These are phyloP conservation scores for Corythornis madagascariensis DNA, from an alignment of 2,113 vertebrate species.

Conservation along the genomic window DNA sequence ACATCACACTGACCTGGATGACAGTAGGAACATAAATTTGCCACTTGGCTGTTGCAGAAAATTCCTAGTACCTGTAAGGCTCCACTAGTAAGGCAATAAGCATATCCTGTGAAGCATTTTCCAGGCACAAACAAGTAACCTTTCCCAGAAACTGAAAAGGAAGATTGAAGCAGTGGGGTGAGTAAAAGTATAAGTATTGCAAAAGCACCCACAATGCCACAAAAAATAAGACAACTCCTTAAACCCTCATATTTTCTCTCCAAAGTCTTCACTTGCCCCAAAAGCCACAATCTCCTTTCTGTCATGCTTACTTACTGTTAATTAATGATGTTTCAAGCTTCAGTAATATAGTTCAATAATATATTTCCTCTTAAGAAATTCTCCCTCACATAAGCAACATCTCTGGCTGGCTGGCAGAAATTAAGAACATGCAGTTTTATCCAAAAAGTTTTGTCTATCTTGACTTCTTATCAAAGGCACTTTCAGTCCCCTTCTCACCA, in stretches of 20 bases:
- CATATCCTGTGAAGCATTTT: background rate
- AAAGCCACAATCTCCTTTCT: background rate
- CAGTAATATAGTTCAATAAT: background rate
- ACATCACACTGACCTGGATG: background rate
- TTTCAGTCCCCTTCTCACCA: background rate
- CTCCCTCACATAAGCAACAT: background rate
- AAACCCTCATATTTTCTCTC: background rate
- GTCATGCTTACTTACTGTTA: background rate
- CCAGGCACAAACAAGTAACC: background rate
- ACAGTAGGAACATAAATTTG: background rate
- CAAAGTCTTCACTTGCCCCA: background rate
- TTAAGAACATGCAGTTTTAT: background rate
- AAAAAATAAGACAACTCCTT: slow-evolving; percentile 10
- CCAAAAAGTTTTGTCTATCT: background rate
- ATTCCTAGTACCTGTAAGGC: background rate
- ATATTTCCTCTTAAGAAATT: background rate
- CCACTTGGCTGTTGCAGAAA: background rate
- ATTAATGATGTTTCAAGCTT: background rate
- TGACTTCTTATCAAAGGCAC: background rate
- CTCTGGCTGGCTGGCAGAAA: background rate
- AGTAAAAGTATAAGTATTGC: slow-evolving; percentile 40
- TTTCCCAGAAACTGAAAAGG: background rate
- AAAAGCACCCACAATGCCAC: slow-evolving; percentile 18
- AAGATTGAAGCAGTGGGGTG: background rate
- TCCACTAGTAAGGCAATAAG: background rate